Evolutionary conservation across 2,888 invertebrate species (phyloP), one percentile per base, ranked within the genome.

Genomic region (Galerucella pusilla): DNA sequence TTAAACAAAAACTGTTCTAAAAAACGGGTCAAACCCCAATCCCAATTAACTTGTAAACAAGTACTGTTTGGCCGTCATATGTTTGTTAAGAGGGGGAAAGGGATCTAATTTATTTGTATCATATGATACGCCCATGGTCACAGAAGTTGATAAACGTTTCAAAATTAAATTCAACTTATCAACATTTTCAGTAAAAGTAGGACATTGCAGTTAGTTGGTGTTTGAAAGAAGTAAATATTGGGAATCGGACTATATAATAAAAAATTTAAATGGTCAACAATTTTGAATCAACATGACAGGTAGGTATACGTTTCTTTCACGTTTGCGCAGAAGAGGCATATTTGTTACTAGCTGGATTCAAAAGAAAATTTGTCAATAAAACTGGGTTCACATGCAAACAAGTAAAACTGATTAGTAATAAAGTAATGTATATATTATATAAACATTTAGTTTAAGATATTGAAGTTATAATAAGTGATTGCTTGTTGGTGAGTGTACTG

Each of bases 291-390:
- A 57, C 63, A n/a, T 64, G 28, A 70, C 70, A 70, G 52, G 63
- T 52, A 35, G 14, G 35, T 28, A 60, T 71, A 65, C 45, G 59
- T 65, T 49, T 71, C 35, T 65, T 49, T 71, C 35, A 60, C 72
- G 49, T 60, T 9, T 66, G 72, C 72, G 72, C 66, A 70, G 14
- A 64, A 54, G 11, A 25, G 57, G 20, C 20, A 54, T 70, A 28
- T n/a, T 66, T 64, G 63, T 52, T 20, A 16, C 20, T 28, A 63
- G 60, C 45, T 67, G 46, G 66, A 67, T 72, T 72, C 42, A 67
- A 72, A 72, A 72, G 72, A 49, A 66, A 66, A 66, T 59, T 66
- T 66, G 60, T 72, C 72, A 67, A 72, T 72, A 72, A 71, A 60
- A 59, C 65, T 59, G n/a, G 35, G 66, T 72, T 66, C 60, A 60